Evolutionary conservation across 2,888 invertebrate genomes (phyloP).

Genomic region (Athrips mouffetella): DNA sequence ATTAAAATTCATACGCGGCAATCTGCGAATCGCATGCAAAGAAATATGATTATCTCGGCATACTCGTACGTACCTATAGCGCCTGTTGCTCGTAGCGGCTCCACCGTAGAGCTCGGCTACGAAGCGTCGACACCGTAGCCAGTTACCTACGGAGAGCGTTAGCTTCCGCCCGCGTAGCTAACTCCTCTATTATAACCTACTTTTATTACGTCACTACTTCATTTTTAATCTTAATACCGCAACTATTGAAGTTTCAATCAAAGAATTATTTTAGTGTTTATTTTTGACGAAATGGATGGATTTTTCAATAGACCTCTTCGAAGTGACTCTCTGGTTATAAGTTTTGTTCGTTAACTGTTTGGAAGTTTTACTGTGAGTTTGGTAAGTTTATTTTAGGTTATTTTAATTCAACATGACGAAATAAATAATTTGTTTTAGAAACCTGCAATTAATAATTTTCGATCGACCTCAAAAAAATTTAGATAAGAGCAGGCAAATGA

Average conservation of each 20-base stretch:
- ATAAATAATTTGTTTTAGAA: too few species aligned
- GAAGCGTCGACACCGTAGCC: conserved; percentile 49
- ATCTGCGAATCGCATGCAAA: neutral
- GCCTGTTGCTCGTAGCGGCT: conserved; percentile 10
- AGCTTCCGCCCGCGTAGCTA: conserved; percentile 49
- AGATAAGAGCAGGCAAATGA: too few species aligned
- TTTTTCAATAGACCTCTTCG: neutral
- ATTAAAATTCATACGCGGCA: conserved; percentile 10
- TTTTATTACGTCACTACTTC: conserved; percentile 33
- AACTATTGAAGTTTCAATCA: too few species aligned
- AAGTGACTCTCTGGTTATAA: conserved; percentile 5
- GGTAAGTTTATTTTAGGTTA: conserved; percentile 4
- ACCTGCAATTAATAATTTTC: too few species aligned
- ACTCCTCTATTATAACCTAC: conserved; percentile 46
- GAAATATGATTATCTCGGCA: conserved; percentile 3
- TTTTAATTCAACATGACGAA: too few species aligned
- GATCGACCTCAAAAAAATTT: too few species aligned
- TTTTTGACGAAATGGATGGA: neutral
- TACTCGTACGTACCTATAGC: neutral
- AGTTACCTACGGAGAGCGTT: conserved; percentile 61
- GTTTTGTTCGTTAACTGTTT: conserved; percentile 3
- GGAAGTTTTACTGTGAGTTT: conserved; percentile 6
- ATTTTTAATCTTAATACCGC: neutral
- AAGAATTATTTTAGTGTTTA: neutral
- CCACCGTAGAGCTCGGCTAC: conserved; percentile 24